Evolutionary conservation across 2,888 invertebrate genomes (phyloP), one percentile per base, ranked within the genome.

Genomic region (Drosophila falleni): DNA sequence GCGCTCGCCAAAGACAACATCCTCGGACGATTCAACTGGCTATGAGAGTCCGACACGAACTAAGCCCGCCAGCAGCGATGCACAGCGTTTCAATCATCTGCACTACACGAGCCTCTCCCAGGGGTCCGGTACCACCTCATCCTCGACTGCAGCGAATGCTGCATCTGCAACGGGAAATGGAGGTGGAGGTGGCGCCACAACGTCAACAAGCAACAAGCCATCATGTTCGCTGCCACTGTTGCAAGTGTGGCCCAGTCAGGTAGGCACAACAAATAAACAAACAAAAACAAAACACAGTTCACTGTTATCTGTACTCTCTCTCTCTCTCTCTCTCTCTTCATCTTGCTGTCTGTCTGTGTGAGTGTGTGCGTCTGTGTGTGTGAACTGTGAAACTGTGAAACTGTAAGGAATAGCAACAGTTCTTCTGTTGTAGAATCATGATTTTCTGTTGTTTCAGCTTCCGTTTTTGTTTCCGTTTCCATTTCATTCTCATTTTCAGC

Each of bases 201-300:
- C 72, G 67, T 62, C 73, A 78, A 56, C 73, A 50, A 86, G 85
- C 71, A 92, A 83, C 81, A 93, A 93, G 63, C 94, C 94, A 59
- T 93, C 94, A 84, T 94, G 94, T 89, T 94, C 94, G 56, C 91
- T 94, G 82, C 94, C 94, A 41, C 83, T 94, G 71, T 89, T 94
- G 62, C 94, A 95, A 93, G 95, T 96, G 84, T 96, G 96, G 96
- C 95, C 95, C 44, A 95, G 95, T 93, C 93, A 94, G 90, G 93
- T 93, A 89, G 78, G 87, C 72, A 73, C 39, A 66, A 64, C 33
- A 46, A 63, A 53, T 29, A 56, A 26, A 67, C 54, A 55, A 33
- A 9, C n/a, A n/a, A 8, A 9, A 44, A 44, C 42, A 44, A 23
- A n/a, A 53, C 37, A 53, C 33, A 53, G n/a, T 53, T 44, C 39